Evolutionary conservation across 2,113 vertebrate genomes (phyloP).

Genomic region (Pleuronectes platessa): DNA sequence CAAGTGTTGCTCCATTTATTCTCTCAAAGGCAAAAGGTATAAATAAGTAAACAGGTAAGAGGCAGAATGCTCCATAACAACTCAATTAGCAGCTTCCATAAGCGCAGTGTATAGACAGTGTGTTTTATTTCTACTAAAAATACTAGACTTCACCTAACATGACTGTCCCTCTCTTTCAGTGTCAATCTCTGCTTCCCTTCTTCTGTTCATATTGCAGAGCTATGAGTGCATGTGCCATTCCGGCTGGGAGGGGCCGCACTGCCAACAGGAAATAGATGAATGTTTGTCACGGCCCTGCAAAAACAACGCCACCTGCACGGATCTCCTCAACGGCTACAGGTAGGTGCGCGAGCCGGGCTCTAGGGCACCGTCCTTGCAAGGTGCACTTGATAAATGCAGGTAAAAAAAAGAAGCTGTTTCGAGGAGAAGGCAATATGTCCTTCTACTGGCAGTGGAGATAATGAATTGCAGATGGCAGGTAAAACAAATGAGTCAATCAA

Average conservation of each 20-base stretch:
- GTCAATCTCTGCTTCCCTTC: conserved; percentile 31
- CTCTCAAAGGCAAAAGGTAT: conserved; percentile 25
- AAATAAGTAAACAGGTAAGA: conserved; percentile 19
- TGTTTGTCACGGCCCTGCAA: conserved; percentile 84
- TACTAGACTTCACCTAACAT: conserved; percentile 4
- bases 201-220: conserved; percentile 68
- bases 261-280: conserved; percentile 84
- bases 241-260: conserved; percentile 86
- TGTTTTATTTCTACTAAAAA: conserved; percentile 1
- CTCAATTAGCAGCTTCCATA: neutral
- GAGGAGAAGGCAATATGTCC: conserved; percentile 63
- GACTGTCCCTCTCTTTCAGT: conserved; percentile 20
- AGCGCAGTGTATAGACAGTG: neutral
- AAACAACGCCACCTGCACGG: conserved; percentile 85
- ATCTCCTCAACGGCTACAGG: conserved; percentile 84
- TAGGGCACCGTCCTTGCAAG: conserved; percentile 48
- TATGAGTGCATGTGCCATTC: conserved; percentile 80
- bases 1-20: conserved; percentile 25
- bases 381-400: conserved; percentile 64
- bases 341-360: conserved; percentile 65
- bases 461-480: conserved; percentile 84
- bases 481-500: conserved; percentile 85
- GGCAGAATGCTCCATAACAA: neutral
- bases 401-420: conserved; percentile 36
- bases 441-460: conserved; percentile 70